phyloP scores from a whole-genome alignment of 2,888 invertebrate species.

The Archips crataeganus region DNA sequence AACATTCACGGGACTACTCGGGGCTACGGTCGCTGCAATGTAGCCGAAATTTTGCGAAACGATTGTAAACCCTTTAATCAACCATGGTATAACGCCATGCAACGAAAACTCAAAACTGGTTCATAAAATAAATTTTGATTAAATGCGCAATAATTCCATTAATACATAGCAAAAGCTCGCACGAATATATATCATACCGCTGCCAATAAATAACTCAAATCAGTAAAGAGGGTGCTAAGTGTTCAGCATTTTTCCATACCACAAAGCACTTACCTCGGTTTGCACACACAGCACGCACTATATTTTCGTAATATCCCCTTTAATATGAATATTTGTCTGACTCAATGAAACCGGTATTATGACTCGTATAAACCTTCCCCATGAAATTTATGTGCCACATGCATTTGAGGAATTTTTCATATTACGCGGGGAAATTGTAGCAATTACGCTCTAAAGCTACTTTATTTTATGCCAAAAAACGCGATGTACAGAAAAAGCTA shows the following conservation, averaged over 20 bases:
- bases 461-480: background rate
- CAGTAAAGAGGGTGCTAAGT: slow-evolving; percentile 36
- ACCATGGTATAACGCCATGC: no score
- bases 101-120: no score
- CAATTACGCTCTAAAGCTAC: slow-evolving; percentile 42
- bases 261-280: slow-evolving; percentile 55
- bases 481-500: background rate
- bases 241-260: slow-evolving; percentile 34
- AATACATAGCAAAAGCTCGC: background rate
- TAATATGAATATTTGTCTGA: slow-evolving; percentile 84
- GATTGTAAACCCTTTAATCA: no score
- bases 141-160: background rate
- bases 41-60: no score
- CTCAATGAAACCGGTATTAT: slow-evolving; percentile 83
- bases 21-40: no score
- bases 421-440: slow-evolving; percentile 63
- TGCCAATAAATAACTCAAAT: slow-evolving; percentile 33
- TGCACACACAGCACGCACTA: slow-evolving; percentile 62
- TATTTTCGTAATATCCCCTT: slow-evolving; percentile 63
- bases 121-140: background rate
- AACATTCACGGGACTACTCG: no score
- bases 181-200: background rate
- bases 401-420: slow-evolving; percentile 74
- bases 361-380: slow-evolving; percentile 66
- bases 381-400: slow-evolving; percentile 72